Percentiles rank a stretch among this genome's conserved stretches.
These are phyloP conservation scores for Chelidonichthys spinosus DNA, from an alignment of 2,797 vertebrate genomes.

Conservation along the genomic window DNA sequence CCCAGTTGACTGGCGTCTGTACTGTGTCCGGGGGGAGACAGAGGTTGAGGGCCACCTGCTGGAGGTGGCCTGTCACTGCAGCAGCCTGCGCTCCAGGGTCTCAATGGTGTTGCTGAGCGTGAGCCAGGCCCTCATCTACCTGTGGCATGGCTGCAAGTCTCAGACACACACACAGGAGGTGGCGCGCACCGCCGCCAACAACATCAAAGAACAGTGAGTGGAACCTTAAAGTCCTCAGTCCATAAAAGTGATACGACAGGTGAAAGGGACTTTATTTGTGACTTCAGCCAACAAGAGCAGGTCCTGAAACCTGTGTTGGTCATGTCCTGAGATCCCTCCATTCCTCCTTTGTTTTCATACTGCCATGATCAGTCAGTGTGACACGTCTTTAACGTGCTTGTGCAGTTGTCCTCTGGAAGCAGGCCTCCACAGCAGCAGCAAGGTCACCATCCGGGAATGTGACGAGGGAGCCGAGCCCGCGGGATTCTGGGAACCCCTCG, in stretches of 20 bases:
- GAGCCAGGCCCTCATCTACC: slow-evolving; percentile 91
- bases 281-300: background rate
- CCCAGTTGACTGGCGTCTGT: slow-evolving; percentile 93
- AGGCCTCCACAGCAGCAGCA: slow-evolving; percentile 95
- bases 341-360: background rate
- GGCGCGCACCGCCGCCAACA: slow-evolving; percentile 87
- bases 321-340: background rate
- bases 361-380: background rate
- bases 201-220: slow-evolving; percentile 94
- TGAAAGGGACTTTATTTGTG: background rate
- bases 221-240: background rate
- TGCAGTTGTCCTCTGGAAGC: slow-evolving; percentile 92
- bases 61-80: slow-evolving; percentile 95
- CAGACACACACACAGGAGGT: slow-evolving; percentile 90
- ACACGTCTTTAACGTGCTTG: background rate
- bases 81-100: slow-evolving; percentile 92
- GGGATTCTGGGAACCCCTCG: slow-evolving; percentile 93
- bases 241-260: background rate
- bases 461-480: slow-evolving; percentile 91
- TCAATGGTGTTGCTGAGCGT: slow-evolving; percentile 94
- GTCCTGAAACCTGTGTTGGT: background rate
- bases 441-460: slow-evolving; percentile 91
- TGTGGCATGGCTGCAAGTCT: slow-evolving; percentile 97
- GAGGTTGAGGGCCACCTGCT: slow-evolving; percentile 92
- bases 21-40: slow-evolving; percentile 93